Base-by-base conservation (phyloP, 2,797 vertebrate genomes). In the Gymnocypris eckloni region DNA sequence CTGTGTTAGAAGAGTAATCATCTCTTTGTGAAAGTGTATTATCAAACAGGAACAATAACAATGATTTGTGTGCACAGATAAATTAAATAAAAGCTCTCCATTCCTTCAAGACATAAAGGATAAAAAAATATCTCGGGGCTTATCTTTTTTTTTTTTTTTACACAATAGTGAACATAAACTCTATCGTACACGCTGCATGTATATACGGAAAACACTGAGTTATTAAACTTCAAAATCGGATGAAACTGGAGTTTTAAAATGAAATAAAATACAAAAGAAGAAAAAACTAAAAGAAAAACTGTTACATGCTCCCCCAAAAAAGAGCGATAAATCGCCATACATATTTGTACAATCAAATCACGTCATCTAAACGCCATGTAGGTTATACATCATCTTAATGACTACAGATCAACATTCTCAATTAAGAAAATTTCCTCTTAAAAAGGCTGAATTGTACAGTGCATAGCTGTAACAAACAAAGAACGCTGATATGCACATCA, bases 401-500 rank as follows among this genome's bases (percentile, higher is more conserved):
- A 96, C 97, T 97, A 98, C 97, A 97, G 96, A 97, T 97, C 93
- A 94, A 97, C 98, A 99, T 96, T 99, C 95, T 96, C 93, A 95
- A 97, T 98, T 98, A 98, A 98, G 97, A 99, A 99, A 98, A 96
- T 91, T 93, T 96, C n/a, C 91, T 96, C 95, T 96, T 92, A 96
- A 98, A 99, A 98, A 99, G 96, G 97, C 97, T 98, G 97, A 96
- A 95, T 99, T 98, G 95, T 99, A 99, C 98, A 99, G 98, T 99
- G 98, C 98, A 99, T 99, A 99, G 98, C 98, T 97, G 97, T 98
- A 99, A 99, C 98, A 97, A 99, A 99, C 96, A 97, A 97, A 98
- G 94, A 97, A 96, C 95, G 94, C 84, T 93, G 95, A 94, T 98
- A 98, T 99, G 94, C 99, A 99, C 98, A 98, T 91, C 97, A 98